phyloP scores from a whole-genome alignment of 1,140 invertebrate species.

The Papilio helenus region DNA sequence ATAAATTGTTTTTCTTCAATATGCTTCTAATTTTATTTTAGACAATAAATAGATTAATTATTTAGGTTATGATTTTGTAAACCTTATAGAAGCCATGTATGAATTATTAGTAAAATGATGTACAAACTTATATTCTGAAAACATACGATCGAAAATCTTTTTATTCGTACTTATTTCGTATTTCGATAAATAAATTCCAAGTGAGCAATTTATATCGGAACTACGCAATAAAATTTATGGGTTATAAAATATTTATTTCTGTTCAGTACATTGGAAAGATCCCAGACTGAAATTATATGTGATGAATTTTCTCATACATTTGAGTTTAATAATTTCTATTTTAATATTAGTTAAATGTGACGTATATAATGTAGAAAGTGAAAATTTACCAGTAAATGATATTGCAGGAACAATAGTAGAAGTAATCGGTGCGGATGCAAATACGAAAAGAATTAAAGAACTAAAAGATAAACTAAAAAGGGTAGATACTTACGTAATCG shows the following conservation, averaged over 20 bases:
- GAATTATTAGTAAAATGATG: not conserved
- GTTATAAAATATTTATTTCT: slow-evolving; percentile 44
- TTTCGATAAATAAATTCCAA: slow-evolving; percentile 52
- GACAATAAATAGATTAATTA: too few relatives aligned
- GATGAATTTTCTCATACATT: slow-evolving; percentile 23
- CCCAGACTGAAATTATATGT: not conserved
- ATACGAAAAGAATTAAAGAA: slow-evolving; percentile 56
- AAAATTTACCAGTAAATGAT: slow-evolving; percentile 50
- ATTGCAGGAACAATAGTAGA: slow-evolving; percentile 53
- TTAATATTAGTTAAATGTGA: not conserved
- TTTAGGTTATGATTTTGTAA: not conserved
- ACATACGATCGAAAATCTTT: not conserved
- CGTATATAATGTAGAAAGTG: not conserved
- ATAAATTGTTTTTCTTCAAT: not conserved
- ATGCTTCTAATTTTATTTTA: not conserved
- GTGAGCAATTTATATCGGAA: slow-evolving; percentile 40
- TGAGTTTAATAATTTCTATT: not conserved
- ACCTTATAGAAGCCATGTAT: not conserved
- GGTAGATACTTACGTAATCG: slow-evolving; percentile 60
- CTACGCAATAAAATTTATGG: slow-evolving; percentile 51
- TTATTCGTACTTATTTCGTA: slow-evolving; percentile 41
- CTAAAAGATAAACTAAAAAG: slow-evolving; percentile 61
- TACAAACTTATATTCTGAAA: not conserved
- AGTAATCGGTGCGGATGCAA: slow-evolving; percentile 43
- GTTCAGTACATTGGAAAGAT: slow-evolving; percentile 19